Base-by-base conservation (phyloP, 2,113 vertebrate species). In the Lontra canadensis region DNA sequence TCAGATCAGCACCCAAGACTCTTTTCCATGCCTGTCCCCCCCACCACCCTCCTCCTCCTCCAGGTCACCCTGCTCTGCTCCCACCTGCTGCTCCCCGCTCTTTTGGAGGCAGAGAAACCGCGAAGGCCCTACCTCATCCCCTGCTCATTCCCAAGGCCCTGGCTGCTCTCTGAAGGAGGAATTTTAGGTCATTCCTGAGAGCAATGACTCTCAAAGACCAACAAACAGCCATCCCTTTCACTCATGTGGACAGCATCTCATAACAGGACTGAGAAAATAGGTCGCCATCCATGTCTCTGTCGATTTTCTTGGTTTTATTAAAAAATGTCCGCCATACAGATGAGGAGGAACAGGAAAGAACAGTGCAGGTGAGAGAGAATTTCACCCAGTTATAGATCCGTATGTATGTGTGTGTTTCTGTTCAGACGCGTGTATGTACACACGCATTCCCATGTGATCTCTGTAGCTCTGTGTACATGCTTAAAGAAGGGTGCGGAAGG, bases 111-210 rank as follows among this genome's bases (percentile, higher is more conserved):
- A 76, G 55, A 57, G 39, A 39, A 36, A n/a, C 14, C 29, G 15
- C 42, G 6, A 1, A 39, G 23, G 4, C 13, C 3, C 34, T 25
- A 21, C 34, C 0, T 14, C 39, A 44, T 14, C 57, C 39, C 57
- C 13, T 5, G n/a, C 31, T 61, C 57, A 31, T 42, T 61, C 90
- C 34, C 39, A 52, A 1, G 9, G 61, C 63, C 71, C 42, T 31
- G 73, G 57, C 26, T 87, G 14, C 65, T 71, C 81, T 55, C 74
- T 76, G 74, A 80, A 90, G 12, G 59, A 84, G 55, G n/a, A 63
- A 44, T 61, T 59, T n/a, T n/a, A 69, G 79, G 31, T 25, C 20
- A 25, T 52, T 80, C 36, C 79, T 74, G 55, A 34, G 31, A 89
- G 26, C 31, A 29, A 36, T n/a, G 39, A 29, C 17, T 81, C 79